Evolutionary conservation across 2,113 vertebrate species (phyloP).

Genomic region (Oreochromis tanganicae): DNA sequence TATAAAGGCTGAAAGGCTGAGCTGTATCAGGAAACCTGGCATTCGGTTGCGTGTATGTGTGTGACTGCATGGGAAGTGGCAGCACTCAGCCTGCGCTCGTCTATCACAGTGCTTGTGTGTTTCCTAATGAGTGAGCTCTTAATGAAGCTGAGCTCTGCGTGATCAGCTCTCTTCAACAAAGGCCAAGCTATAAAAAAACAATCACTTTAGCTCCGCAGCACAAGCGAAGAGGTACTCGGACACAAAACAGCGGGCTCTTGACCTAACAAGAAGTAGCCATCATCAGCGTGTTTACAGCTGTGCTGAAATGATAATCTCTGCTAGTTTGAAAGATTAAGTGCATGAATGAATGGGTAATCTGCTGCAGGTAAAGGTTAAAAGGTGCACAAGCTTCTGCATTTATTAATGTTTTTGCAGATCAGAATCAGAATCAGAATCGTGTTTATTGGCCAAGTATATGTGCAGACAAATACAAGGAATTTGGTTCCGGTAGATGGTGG

Average conservation of each 20-base stretch:
- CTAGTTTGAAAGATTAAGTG: conserved; percentile 11
- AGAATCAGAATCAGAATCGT: no score
- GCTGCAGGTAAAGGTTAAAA: background rate
- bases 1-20: background rate
- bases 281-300: background rate
- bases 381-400: background rate
- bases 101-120: background rate
- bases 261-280: background rate
- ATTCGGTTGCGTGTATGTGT: background rate
- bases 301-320: background rate
- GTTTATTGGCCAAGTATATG: no score
- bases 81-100: conserved; percentile 1
- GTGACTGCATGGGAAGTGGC: background rate
- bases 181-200: conserved; percentile 12
- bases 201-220: background rate
- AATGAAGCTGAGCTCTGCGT: conserved; percentile 35
- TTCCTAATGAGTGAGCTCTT: conserved; percentile 15
- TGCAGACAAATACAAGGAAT: no score
- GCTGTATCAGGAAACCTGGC: background rate
- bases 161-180: conserved; percentile 34
- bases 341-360: background rate
- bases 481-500: no score
- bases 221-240: background rate
- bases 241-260: background rate
- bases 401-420: background rate